These are phyloP conservation scores for Acomys russatus DNA, from an alignment of 2,797 vertebrate species.

Conservation along the genomic window DNA sequence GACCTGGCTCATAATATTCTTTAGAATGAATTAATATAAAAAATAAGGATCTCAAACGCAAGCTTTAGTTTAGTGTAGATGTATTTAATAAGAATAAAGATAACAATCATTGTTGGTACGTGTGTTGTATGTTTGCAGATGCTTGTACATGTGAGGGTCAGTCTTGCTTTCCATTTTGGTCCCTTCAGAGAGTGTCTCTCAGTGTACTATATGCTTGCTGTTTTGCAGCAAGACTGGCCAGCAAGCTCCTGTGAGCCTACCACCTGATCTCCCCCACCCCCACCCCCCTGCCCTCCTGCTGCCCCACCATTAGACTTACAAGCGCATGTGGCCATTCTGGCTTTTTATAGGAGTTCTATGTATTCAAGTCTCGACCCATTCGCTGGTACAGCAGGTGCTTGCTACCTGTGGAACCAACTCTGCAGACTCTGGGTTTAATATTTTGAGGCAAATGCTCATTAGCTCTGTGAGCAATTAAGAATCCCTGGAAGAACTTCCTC, in stretches of 20 bases:
- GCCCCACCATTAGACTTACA: neutral
- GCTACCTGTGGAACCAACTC: neutral
- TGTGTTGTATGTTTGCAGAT: neutral
- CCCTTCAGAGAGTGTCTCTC: neutral
- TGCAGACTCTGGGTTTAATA: neutral
- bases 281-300: no score
- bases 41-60: neutral
- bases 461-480: constrained; percentile 5
- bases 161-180: neutral
- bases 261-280: no score
- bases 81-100: neutral
- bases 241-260: neutral
- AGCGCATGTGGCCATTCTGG: neutral
- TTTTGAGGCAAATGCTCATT: constrained; percentile 10
- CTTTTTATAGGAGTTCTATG: neutral
- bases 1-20: neutral
- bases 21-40: constrained; percentile 31
- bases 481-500: neutral
- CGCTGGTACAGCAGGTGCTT: neutral
- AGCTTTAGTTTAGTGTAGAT: neutral
- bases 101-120: neutral
- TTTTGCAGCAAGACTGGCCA: neutral
- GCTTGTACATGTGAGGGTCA: neutral
- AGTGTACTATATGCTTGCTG: neutral
- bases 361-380: neutral